Evolutionary conservation across 2,797 vertebrate species (phyloP).

Genomic region (Gadopsis bispinosus): DNA sequence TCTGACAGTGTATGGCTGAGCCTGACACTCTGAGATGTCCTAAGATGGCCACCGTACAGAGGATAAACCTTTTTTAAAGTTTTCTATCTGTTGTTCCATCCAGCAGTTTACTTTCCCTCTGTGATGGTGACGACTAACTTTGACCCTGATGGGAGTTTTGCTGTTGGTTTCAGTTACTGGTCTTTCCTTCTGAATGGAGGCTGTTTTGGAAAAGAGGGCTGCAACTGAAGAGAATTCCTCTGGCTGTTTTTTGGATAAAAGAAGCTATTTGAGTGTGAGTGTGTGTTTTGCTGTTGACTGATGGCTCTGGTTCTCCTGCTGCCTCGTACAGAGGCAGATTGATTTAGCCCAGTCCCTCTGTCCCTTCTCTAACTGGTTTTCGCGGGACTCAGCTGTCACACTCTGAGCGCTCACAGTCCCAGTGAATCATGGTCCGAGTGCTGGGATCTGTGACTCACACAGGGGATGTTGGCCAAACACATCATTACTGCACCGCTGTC

Average conservation of each 20-base stretch:
- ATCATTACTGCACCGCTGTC: not conserved
- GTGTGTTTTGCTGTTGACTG: not conserved
- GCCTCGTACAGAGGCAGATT: not conserved
- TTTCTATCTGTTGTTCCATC: not conserved
- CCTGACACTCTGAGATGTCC: no score
- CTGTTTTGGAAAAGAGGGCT: not conserved
- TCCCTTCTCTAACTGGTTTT: not conserved
- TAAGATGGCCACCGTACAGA: no score
- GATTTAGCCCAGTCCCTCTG: not conserved
- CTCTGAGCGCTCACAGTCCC: not conserved
- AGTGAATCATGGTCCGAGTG: not conserved
- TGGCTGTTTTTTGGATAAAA: not conserved
- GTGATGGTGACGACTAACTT: not conserved
- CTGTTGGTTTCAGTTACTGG: not conserved
- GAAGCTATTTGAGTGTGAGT: not conserved
- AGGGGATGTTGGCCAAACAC: not conserved
- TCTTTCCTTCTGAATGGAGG: not conserved
- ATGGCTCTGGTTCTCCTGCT: not conserved
- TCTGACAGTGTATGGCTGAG: no score
- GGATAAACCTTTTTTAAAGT: no score
- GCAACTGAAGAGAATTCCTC: not conserved
- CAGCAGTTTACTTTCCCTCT: not conserved
- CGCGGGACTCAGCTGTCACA: not conserved
- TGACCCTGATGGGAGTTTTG: not conserved
- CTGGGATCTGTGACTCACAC: slow-evolving; percentile 1